Conservation (phyloP, 2,113 vertebrate species). For the Suncus etruscus region DNA sequence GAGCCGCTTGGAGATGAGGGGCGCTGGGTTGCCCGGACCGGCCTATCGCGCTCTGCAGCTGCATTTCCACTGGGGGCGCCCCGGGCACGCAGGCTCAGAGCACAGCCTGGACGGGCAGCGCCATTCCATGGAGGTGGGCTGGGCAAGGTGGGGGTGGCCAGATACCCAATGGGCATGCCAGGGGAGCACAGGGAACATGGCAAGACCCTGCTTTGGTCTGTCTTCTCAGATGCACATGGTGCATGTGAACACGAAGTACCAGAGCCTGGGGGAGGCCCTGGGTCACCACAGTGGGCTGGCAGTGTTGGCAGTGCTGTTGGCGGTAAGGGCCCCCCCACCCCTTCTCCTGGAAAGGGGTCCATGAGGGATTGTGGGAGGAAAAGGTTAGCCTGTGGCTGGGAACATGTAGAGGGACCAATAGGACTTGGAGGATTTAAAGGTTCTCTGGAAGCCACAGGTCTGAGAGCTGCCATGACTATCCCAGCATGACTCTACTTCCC, state of each 20-base stretch:
- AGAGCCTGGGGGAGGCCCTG: slow-evolving; percentile 85
- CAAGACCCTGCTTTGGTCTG: not conserved
- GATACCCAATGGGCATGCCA: not conserved
- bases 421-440: not conserved
- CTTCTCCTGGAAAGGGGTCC: not conserved
- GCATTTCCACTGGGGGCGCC: slow-evolving; percentile 93
- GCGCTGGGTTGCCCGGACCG: slow-evolving; percentile 85
- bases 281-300: slow-evolving; percentile 89
- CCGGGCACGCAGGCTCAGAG: slow-evolving; percentile 87
- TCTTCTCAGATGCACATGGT: slow-evolving; percentile 92
- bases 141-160: too few relatives aligned
- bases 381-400: too few relatives aligned
- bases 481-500: too few relatives aligned
- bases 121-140: slow-evolving; percentile 91
- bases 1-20: slow-evolving; percentile 85
- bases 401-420: too few relatives aligned
- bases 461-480: not conserved
- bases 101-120: slow-evolving; percentile 89
- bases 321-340: slow-evolving; percentile 76
- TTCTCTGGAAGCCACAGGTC: too few relatives aligned
- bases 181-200: too few relatives aligned
- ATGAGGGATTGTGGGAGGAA: not conserved
- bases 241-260: slow-evolving; percentile 90
- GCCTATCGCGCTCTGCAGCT: slow-evolving; percentile 89
- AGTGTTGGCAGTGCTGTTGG: slow-evolving; percentile 90